Percentiles rank a stretch among this genome's conserved stretches.
These are phyloP conservation scores for Chelonoidis abingdonii DNA, from an alignment of 2,113 vertebrate genomes.

Conservation along the genomic window DNA sequence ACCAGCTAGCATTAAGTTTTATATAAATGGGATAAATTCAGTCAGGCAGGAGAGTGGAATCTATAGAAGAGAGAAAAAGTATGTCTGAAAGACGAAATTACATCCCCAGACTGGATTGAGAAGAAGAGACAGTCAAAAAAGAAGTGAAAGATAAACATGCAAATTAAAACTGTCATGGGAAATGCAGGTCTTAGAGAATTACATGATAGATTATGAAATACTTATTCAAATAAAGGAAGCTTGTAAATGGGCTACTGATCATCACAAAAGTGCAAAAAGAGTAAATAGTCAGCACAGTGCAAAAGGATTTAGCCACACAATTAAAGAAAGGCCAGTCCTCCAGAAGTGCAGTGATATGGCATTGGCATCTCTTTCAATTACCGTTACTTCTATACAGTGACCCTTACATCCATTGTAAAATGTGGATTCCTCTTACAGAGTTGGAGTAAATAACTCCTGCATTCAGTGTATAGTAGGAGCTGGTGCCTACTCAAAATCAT, in stretches of 20 bases:
- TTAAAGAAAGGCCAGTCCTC: neutral
- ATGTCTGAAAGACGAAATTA: neutral
- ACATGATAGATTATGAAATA: conserved; percentile 2
- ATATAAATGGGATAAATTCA: conserved; percentile 14
- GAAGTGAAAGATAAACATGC: conserved; percentile 10
- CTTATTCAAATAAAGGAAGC: conserved; percentile 37
- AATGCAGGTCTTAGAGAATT: neutral
- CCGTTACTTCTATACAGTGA: neutral
- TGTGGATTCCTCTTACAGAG: neutral
- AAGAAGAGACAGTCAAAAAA: neutral
- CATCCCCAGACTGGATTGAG: neutral
- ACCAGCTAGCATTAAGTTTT: conserved; percentile 8
- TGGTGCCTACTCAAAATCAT: neutral
- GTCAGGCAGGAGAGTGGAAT: neutral
- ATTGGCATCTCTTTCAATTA: neutral
- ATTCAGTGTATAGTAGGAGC: neutral
- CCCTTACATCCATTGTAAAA: neutral
- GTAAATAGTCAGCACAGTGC: neutral
- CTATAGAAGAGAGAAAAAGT: conserved; percentile 8
- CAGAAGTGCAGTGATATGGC: neutral
- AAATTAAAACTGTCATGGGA: conserved; percentile 43
- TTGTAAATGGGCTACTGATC: conserved; percentile 11
- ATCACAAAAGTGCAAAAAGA: conserved; percentile 6
- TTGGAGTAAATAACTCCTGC: neutral
- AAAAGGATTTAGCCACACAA: neutral